A percentile compares a stretch with the other conserved stretches of the same genome.
phyloP scores from a whole-genome alignment of 2,888 invertebrate species.

The Tetranychus truncatus region DNA sequence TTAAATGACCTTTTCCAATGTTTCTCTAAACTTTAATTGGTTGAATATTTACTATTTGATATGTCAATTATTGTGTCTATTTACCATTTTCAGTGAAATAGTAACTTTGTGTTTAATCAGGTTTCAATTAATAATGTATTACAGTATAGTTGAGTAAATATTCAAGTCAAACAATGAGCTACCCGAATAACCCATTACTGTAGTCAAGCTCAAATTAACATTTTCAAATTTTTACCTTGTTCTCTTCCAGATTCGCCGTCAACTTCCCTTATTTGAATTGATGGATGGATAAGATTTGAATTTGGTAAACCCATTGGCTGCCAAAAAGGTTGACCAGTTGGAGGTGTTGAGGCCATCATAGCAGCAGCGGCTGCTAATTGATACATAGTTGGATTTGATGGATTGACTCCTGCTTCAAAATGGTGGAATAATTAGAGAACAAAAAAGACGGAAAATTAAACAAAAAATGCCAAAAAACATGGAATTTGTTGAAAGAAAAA shows the following conservation, averaged over 20 bases:
- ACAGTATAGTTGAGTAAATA: too few species aligned
- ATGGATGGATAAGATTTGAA: not conserved
- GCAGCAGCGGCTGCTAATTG: conserved; percentile 24
- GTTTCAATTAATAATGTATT: too few species aligned
- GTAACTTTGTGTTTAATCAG: too few species aligned
- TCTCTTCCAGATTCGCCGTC: conserved; percentile 5
- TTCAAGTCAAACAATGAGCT: too few species aligned
- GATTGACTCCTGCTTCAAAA: not conserved
- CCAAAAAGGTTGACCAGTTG: conserved; percentile 1
- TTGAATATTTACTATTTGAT: too few species aligned
- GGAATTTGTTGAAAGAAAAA: not conserved
- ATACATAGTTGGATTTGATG: conserved; percentile 14
- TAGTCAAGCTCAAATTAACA: not conserved
- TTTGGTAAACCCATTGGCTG: not conserved
- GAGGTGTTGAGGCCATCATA: not conserved
- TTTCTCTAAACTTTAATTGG: too few species aligned
- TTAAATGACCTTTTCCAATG: not conserved
- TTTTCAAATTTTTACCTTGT: not conserved
- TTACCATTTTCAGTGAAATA: too few species aligned
- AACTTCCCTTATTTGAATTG: not conserved
- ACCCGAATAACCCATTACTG: too few species aligned
- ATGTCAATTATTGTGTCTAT: too few species aligned
- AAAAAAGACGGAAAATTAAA: not conserved
- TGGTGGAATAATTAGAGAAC: not conserved
- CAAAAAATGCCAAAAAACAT: not conserved